Conservation (phyloP, 2,797 vertebrate genomes). For the Brachyrhaphis roseni region DNA sequence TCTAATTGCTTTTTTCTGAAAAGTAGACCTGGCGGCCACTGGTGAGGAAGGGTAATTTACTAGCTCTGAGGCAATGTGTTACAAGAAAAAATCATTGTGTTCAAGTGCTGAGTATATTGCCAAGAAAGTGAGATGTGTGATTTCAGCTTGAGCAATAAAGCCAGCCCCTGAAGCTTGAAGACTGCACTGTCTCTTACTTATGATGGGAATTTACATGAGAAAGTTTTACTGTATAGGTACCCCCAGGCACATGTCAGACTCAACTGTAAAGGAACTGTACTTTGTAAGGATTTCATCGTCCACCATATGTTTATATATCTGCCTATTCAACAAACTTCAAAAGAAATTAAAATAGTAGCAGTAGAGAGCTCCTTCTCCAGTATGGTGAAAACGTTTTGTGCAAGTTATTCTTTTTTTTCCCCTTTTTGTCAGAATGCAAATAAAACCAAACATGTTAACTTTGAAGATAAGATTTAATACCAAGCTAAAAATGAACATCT, state of each 20-base stretch:
- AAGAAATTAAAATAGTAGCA: not conserved
- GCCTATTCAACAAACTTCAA: not conserved
- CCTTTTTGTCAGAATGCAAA: not conserved
- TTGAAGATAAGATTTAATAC: not conserved
- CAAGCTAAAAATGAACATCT: not conserved
- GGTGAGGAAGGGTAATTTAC: constrained; percentile 60
- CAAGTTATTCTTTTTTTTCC: not conserved
- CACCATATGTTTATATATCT: not conserved
- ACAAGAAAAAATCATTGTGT: constrained; percentile 57
- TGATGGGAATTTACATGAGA: constrained; percentile 16
- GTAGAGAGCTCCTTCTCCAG: not conserved
- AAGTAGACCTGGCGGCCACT: constrained; percentile 37
- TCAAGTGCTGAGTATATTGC: constrained; percentile 52
- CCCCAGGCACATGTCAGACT: constrained; percentile 16
- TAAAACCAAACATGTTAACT: not conserved
- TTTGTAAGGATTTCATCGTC: constrained; percentile 15
- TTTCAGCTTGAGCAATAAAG: constrained; percentile 48
- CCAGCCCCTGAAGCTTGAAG: constrained; percentile 4
- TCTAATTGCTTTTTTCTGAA: constrained; percentile 51
- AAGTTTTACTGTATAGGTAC: constrained; percentile 35
- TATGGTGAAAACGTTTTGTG: not conserved
- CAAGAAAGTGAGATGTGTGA: constrained; percentile 50
- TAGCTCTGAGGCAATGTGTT: constrained; percentile 32
- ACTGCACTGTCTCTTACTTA: constrained; percentile 25
- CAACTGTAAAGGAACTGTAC: constrained; percentile 9